phyloP scores from a whole-genome alignment of 2,888 invertebrate genomes.

The Cenopis cana region DNA sequence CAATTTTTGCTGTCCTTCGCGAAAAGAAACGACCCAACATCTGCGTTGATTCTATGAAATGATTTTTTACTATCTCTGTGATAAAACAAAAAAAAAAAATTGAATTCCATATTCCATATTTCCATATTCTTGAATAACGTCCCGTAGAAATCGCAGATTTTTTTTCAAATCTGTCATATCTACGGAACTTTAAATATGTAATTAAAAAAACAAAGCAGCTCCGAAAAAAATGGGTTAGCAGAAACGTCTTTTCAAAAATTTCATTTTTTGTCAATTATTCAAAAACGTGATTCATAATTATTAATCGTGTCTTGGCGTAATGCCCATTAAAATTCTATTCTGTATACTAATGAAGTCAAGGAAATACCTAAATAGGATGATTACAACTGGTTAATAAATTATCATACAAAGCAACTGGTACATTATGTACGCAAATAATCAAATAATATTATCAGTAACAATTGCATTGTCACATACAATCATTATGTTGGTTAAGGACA shows the following conservation, averaged over 20 bases:
- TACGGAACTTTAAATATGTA: too few species aligned
- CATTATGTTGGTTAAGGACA: constrained; percentile 28
- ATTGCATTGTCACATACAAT: constrained; percentile 1
- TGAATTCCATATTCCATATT: too few species aligned
- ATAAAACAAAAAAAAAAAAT: too few species aligned
- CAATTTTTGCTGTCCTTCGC: not conserved
- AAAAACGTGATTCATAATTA: not conserved
- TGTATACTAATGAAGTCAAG: not conserved
- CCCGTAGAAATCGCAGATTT: too few species aligned
- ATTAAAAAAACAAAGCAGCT: too few species aligned
- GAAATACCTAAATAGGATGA: not conserved
- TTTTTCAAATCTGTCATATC: too few species aligned
- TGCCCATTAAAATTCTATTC: not conserved
- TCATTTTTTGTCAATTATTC: too few species aligned
- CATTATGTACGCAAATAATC: not conserved
- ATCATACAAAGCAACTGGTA: not conserved
- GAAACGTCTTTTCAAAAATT: too few species aligned
- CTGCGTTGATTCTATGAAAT: too few species aligned
- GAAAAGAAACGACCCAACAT: not conserved
- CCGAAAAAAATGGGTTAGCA: too few species aligned
- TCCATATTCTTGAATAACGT: too few species aligned
- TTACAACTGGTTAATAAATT: constrained; percentile 1
- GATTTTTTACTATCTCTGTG: too few species aligned
- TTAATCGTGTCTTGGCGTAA: not conserved
- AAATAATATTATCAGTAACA: not conserved